Evolutionary conservation across 2,797 vertebrate species (phyloP), one percentile per base, ranked within the genome.

Genomic region (Gambusia yucatana): DNA sequence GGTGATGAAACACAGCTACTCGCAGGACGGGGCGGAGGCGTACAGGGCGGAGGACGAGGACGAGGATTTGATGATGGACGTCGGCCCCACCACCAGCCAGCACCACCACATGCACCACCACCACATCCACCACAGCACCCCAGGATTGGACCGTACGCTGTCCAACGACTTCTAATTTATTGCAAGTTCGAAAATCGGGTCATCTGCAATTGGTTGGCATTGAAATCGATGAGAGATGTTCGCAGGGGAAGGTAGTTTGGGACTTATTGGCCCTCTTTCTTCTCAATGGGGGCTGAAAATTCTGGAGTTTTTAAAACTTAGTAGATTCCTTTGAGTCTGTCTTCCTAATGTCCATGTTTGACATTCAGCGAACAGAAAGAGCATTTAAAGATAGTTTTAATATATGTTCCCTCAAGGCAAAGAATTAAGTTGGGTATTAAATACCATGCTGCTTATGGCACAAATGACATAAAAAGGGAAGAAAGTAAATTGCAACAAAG

Each of bases 1-100:
- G 55, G 96, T 99, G 88, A 98, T 99, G 97, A 98, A 98, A 93
- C 98, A 98, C 92, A 98, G 95, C 91, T 98, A 98, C 85, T 97
- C 97, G 4, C 97, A 98, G 82, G 98, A 98, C 16, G 97, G 96
- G n/a, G 94, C 94, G 0, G 97, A 97, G 36, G 92, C 94, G 50
- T 97, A 97, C 67, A 96, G 97, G 83, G 94, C 95, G 3, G 93
- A 93, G 52, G 97, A 83, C 0, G 82, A 97, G 0, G 97, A 98
- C 10, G 91, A 92, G 9, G 88, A 91, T 92, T 92, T 94, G 70
- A 96, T 97, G 20, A 96, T 98, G 91, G 97, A 97, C 76, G 96
- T 86, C 41, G 88, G 97, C 74, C 96, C 96, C 75, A 97, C 97
- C 72, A 97, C 96, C 14, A 98, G 97, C 82, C 96, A 96, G 33